phyloP scores from a whole-genome alignment of 2,888 invertebrate species.

The Suillia variegata region DNA sequence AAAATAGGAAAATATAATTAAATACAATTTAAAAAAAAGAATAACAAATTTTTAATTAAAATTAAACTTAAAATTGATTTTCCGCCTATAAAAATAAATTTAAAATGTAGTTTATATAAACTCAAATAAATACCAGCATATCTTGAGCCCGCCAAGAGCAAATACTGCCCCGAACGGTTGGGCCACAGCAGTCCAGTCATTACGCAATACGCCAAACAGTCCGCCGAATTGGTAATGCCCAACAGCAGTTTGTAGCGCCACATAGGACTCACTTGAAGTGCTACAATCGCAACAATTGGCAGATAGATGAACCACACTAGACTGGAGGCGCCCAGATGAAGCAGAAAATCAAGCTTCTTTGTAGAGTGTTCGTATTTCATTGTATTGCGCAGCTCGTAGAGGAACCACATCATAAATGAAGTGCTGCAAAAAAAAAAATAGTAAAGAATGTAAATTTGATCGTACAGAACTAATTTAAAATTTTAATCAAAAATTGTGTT shows the following conservation, averaged over 20 bases:
- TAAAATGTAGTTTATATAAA: background rate
- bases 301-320: constrained; percentile 98
- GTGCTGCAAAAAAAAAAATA: constrained; percentile 63
- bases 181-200: constrained; percentile 97
- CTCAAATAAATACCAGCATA: constrained; percentile 63
- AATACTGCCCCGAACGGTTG: constrained; percentile 89
- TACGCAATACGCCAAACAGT: constrained; percentile 92
- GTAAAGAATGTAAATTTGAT: too few relatives aligned
- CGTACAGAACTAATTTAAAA: too few relatives aligned
- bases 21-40: too few relatives aligned
- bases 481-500: too few relatives aligned
- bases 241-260: constrained; percentile 95
- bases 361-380: constrained; percentile 81
- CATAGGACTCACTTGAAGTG: constrained; percentile 88
- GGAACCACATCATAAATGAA: constrained; percentile 84
- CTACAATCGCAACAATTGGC: constrained; percentile 91
- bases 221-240: constrained; percentile 94
- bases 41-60: background rate
- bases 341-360: constrained; percentile 87
- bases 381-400: constrained; percentile 75
- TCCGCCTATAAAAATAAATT: rapidly evolving
- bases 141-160: constrained; percentile 76
- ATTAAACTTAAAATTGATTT: background rate
- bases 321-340: constrained; percentile 96
- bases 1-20: too few relatives aligned